Base-by-base conservation (phyloP, 2,113 vertebrate genomes). In the Felis chaus region DNA sequence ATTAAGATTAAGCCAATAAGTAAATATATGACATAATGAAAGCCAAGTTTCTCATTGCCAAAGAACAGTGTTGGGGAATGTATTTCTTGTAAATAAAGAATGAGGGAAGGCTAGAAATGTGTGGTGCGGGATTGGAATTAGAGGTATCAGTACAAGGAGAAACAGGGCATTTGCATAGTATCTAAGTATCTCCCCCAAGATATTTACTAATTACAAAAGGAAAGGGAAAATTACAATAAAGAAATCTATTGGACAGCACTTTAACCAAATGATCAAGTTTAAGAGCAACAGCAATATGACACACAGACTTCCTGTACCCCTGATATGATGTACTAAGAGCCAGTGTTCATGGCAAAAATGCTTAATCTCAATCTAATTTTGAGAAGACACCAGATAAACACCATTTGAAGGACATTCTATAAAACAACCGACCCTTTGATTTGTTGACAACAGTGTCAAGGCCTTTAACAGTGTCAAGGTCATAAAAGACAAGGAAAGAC, bases 231-330 rank as follows among this genome's bases (percentile, higher is more conserved):
- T 65, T 57, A 4, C 53, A 81, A 66, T 18, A 29, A 27, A 45
- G 57, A 82, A 83, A 57, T 33, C n/a, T 33, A 39, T 5, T 13
- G 33, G 57, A 36, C 4, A 36, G 9, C 11, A 31, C n/a, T 48
- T 82, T 39, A 31, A 55, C 18, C 55, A 65, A 41, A 29, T 16
- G 82, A 73, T 39, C 16, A 29, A 31, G 48, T 23, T 41, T 31
- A 82, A 36, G 1, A 19, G 19, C n/a, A 76, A 10, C 12, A 61
- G 53, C 53, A 50, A 31, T 53, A 57, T 15, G 65, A 23, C 21
- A 2, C 15, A 50, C 36, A 29, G 48, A 55, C 4, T 10, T 15
- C 7, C 2, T 1, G 14, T 45, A 21, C 7, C 31, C 31, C 5
- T 19, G 23, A 31, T 50, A 21, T 11, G 14, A 33, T 19, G 5